Evolutionary conservation across 2,113 vertebrate genomes (phyloP).

Genomic region (Oreotrochilus melanogaster): DNA sequence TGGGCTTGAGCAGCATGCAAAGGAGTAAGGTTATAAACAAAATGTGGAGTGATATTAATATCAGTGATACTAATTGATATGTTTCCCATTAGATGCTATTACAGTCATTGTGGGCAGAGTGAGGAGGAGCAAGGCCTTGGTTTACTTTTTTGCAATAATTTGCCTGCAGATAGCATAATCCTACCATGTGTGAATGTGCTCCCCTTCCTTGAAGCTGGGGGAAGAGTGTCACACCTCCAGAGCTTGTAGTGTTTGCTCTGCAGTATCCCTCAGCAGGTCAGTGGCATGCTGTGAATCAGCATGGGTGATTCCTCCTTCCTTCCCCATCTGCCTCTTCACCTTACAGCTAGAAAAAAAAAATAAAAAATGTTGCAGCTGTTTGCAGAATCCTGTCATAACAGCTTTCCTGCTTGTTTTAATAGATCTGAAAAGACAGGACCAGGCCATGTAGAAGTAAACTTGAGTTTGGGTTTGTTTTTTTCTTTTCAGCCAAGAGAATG

Average conservation of each 20-base stretch:
- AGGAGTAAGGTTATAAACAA: background rate
- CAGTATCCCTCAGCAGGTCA: background rate
- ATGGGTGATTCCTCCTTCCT: background rate
- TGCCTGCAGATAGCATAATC: background rate
- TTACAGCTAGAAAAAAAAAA: background rate
- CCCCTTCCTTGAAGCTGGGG: background rate
- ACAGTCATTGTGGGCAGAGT: background rate
- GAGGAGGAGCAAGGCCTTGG: background rate
- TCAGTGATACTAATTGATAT: fast-evolving
- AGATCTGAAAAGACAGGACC: constrained; percentile 44
- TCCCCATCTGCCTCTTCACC: background rate
- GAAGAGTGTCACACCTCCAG: background rate
- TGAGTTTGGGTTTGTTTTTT: background rate
- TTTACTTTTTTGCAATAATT: background rate
- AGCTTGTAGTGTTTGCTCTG: background rate
- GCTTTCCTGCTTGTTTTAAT: background rate
- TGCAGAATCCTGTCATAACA: background rate
- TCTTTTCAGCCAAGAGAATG: background rate
- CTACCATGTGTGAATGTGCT: fast-evolving
- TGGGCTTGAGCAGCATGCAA: background rate
- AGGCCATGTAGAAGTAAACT: constrained; percentile 43
- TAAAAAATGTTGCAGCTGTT: background rate
- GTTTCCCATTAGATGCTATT: background rate
- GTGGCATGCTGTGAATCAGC: background rate
- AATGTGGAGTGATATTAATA: background rate